Evolutionary conservation across 2,888 invertebrate genomes (phyloP).

Genomic region (Coecobrya sp.): DNA sequence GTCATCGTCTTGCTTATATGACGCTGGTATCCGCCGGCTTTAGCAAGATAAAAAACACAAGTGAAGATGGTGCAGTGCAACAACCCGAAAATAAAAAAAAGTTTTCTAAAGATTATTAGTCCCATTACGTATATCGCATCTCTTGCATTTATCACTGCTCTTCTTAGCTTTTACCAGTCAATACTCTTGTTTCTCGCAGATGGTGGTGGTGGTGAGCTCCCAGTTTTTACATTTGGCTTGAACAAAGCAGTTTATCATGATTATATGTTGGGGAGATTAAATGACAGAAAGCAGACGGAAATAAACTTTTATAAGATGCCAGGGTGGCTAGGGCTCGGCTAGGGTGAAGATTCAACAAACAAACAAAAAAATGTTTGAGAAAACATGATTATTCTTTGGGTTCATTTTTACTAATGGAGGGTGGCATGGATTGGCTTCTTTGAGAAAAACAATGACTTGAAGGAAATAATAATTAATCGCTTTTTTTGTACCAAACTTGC

Average conservation of each 20-base stretch:
- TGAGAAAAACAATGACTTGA: too few relatives aligned
- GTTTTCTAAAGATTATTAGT: slow-evolving; percentile 42
- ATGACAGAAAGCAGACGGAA: slow-evolving; percentile 76
- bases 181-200: too few relatives aligned
- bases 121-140: slow-evolving; percentile 6
- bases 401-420: too few relatives aligned
- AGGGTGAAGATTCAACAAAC: neutral
- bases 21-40: neutral
- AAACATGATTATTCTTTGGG: too few relatives aligned
- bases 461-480: too few relatives aligned
- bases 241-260: neutral
- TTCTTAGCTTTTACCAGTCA: neutral
- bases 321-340: neutral
- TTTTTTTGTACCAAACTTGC: too few relatives aligned
- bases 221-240: neutral
- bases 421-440: too few relatives aligned
- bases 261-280: slow-evolving; percentile 19
- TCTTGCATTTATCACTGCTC: slow-evolving; percentile 12
- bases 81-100: slow-evolving; percentile 42
- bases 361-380: too few relatives aligned
- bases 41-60: neutral
- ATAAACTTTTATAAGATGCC: neutral
- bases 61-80: slow-evolving; percentile 35
- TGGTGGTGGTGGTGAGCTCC: too few relatives aligned
- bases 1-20: neutral